Evolutionary conservation across 2,797 vertebrate genomes (phyloP), one percentile per base, ranked within the genome.

Genomic region (Tauraco hartlaubi): DNA sequence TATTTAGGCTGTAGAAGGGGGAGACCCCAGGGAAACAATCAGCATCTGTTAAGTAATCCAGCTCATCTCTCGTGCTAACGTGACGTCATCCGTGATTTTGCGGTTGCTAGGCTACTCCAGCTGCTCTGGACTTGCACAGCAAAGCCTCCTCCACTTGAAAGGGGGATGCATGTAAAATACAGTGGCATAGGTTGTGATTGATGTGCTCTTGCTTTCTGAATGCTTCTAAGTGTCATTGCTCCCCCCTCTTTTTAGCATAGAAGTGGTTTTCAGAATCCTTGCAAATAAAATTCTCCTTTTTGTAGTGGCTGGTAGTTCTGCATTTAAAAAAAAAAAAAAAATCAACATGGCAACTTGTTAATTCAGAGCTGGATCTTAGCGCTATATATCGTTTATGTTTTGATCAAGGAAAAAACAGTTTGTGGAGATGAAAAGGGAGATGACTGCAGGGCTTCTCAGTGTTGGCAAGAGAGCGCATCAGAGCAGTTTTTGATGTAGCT

Each of bases 61-160:
- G 91, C 92, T 94, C 90, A 62, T 49, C 69, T 63, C 37, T 80
- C 72, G 20, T 39, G 90, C 88, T 93, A 26, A 43, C 21, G 54
- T 96, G 97, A 98, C 93, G 97, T 97, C 94, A 94, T 92, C 96
- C 77, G 95, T 97, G 98, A 94, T 95, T 93, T 92, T 84, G 96
- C 68, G 52, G 98, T 99, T 98, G 98, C 99, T 98, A 98, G 97
- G 99, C 95, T 96, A 98, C 98, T 90, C 90, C 95, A 97, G 97
- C 91, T 98, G 96, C 97, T 91, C 93, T 91, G 95, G 64, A 54
- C 84, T 22, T 78, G 64, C 91, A 23, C 46, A 51, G 94, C 73
- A 35, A 81, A 91, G 73, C 72, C 78, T 85, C 43, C 68, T 43
- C 4, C 2, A 3, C 20, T 52, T 26, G 12, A 2, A 12, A 29